Conservation (phyloP, 30 jellyfish, hydroid and myxozoan species). For the Catostylus mosaicus region DNA sequence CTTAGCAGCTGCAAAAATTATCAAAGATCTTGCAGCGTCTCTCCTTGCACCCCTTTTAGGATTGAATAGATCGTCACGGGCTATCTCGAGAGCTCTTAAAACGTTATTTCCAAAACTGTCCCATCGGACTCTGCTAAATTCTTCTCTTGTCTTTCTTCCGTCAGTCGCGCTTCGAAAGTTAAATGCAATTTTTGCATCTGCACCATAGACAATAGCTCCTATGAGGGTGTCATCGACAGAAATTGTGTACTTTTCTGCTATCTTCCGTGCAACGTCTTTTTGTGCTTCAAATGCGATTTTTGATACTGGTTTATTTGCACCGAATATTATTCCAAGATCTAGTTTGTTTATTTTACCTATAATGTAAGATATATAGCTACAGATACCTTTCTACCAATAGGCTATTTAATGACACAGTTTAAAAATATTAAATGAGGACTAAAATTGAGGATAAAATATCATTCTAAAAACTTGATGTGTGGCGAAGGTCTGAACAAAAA, state of each 20-base stretch:
- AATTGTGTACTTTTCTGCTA: slow-evolving; percentile 58
- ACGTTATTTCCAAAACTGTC: slow-evolving; percentile 51
- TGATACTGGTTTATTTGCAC: slow-evolving; percentile 37
- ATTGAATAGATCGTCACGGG: slow-evolving; percentile 58
- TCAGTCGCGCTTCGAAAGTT: slow-evolving; percentile 54
- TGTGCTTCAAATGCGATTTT: slow-evolving; percentile 30
- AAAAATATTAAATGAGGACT: too few species aligned
- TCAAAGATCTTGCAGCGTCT: slow-evolving; percentile 54
- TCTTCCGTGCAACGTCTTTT: slow-evolving; percentile 20
- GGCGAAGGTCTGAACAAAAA: too few species aligned
- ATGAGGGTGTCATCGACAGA: slow-evolving; percentile 41
- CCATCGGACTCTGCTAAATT: neutral
- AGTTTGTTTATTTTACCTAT: slow-evolving; percentile 29
- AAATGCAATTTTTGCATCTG: slow-evolving; percentile 29
- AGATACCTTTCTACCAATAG: too few species aligned
- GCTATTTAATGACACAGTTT: too few species aligned
- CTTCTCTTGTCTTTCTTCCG: neutral
- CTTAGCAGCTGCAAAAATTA: slow-evolving; percentile 43
- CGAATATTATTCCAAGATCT: slow-evolving; percentile 67
- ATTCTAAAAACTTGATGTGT: too few species aligned
- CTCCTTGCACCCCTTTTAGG: slow-evolving; percentile 67
- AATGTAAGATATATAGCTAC: too few species aligned
- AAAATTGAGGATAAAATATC: too few species aligned
- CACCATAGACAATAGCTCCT: slow-evolving; percentile 72
- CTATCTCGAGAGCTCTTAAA: slow-evolving; percentile 49